Evolutionary conservation across 2,797 vertebrate species (phyloP).

Genomic region (Crax fasciolata): DNA sequence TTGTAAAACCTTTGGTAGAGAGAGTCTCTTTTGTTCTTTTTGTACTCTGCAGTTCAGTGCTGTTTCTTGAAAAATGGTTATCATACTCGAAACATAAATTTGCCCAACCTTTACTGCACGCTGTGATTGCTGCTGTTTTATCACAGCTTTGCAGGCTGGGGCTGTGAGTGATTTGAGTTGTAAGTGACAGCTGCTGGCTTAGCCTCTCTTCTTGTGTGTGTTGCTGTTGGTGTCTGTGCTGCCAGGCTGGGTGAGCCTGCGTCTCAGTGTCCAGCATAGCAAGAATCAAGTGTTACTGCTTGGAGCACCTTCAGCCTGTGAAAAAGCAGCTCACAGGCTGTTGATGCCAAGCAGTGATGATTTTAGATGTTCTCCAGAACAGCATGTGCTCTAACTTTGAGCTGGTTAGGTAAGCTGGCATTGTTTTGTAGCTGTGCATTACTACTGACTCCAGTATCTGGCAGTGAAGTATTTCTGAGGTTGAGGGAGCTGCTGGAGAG

Average conservation of each 20-base stretch:
- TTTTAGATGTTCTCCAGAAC: conserved; percentile 48
- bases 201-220: background rate
- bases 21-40: background rate
- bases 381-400: conserved; percentile 40
- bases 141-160: conserved; percentile 53
- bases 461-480: background rate
- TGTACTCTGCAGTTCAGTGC: background rate
- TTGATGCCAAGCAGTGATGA: conserved; percentile 44
- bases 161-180: conserved; percentile 28
- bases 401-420: background rate
- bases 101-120: conserved; percentile 5
- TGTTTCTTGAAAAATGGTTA: conserved; percentile 24
- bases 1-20: background rate
- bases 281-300: background rate
- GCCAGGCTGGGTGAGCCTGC: background rate
- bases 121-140: conserved; percentile 61
- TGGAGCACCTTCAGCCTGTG: conserved; percentile 10
- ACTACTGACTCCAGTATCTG: background rate
- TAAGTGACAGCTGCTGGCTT: conserved; percentile 54
- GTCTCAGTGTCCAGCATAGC: background rate
- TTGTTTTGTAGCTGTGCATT: background rate
- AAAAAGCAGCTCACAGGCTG: conserved; percentile 35
- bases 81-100: background rate
- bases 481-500: background rate
- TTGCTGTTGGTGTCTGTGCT: background rate